Conservation (phyloP, 1,140 invertebrate species). For the Atta colombica region DNA sequence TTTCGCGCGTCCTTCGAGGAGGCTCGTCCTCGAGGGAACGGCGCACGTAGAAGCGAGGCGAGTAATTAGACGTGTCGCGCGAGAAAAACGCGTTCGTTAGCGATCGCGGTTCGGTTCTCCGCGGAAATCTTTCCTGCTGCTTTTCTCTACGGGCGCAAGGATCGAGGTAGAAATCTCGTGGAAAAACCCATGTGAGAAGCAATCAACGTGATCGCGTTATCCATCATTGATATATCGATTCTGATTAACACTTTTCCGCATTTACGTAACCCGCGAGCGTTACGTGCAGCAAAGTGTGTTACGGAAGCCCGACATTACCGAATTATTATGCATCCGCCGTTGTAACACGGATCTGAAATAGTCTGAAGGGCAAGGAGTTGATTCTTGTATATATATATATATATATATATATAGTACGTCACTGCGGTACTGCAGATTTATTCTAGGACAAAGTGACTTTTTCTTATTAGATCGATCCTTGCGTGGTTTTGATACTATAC, state of each 20-base stretch:
- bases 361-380: slow-evolving; percentile 39
- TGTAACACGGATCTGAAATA: slow-evolving; percentile 13
- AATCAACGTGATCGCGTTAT: not conserved
- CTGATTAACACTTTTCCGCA: slow-evolving; percentile 46
- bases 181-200: not conserved
- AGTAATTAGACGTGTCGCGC: slow-evolving; percentile 54
- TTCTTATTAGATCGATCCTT: not conserved
- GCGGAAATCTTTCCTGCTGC: not conserved
- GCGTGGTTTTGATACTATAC: not conserved
- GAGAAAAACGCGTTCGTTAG: slow-evolving; percentile 57
- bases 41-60: slow-evolving; percentile 27
- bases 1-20: slow-evolving; percentile 47
- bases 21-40: slow-evolving; percentile 33
- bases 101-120: slow-evolving; percentile 6
- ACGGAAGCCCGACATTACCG: slow-evolving; percentile 50
- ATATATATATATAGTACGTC: not conserved
- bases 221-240: slow-evolving; percentile 14
- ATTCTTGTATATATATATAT: not conserved
- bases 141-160: not conserved
- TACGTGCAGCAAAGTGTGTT: slow-evolving; percentile 42
- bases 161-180: not conserved
- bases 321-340: slow-evolving; percentile 46
- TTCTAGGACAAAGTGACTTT: not conserved
- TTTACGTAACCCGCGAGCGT: slow-evolving; percentile 47
- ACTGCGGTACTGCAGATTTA: slow-evolving; percentile 21